Conservation (phyloP, 2,888 invertebrate species). For the Chalcis sispes region DNA sequence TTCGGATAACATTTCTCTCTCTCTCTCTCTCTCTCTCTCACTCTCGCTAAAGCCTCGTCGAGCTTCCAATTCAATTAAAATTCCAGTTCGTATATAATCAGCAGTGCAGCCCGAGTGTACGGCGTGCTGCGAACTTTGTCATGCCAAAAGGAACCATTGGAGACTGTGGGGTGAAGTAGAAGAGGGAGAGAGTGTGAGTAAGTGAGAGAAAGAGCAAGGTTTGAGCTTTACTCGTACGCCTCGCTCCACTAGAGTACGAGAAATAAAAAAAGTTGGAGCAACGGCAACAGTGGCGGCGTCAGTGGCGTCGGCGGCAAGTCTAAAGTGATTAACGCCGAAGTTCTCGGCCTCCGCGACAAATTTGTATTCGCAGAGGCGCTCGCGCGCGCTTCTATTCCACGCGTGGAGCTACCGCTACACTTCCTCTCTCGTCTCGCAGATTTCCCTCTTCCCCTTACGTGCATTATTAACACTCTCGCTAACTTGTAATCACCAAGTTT, state of each 20-base stretch:
- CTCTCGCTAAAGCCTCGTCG: too few relatives aligned
- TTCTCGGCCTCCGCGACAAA: conserved; percentile 27
- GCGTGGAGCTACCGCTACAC: too few relatives aligned
- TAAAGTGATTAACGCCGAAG: conserved; percentile 36
- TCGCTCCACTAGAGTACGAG: too few relatives aligned
- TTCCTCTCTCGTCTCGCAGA: too few relatives aligned
- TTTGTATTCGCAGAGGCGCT: conserved; percentile 12
- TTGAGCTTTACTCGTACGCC: not conserved
- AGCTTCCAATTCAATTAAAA: conserved; percentile 32
- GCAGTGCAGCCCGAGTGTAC: not conserved
- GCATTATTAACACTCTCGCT: not conserved
- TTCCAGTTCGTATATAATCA: conserved; percentile 35
- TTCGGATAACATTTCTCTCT: too few relatives aligned
- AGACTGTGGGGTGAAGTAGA: too few relatives aligned
- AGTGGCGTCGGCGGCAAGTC: not conserved
- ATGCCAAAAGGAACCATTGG: not conserved
- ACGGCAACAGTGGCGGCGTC: not conserved
- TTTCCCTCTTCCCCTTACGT: too few relatives aligned
- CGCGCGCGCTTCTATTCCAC: not conserved
- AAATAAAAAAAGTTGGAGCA: not conserved
- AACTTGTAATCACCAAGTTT: not conserved
- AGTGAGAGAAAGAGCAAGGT: not conserved
- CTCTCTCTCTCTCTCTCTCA: too few relatives aligned
- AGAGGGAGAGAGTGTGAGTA: too few relatives aligned
- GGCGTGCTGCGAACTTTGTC: conserved; percentile 19